A percentile compares a stretch with the other conserved stretches of the same genome.
These are phyloP conservation scores for Naja naja DNA, from an alignment of 2,113 vertebrate species.

Conservation along the genomic window DNA sequence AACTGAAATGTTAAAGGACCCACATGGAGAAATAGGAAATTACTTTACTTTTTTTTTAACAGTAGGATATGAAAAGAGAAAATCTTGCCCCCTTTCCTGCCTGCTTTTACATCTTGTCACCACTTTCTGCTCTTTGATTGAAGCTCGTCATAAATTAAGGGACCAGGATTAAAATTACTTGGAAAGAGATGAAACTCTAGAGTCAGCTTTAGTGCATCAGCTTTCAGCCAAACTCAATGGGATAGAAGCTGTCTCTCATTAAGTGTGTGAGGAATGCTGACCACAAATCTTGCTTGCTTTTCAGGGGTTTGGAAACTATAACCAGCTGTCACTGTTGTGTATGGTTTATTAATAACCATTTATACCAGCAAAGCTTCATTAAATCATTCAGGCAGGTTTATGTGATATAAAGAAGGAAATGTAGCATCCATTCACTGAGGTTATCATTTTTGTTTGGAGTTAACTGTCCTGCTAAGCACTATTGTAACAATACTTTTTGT, in stretches of 20 bases:
- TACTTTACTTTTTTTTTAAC: neutral
- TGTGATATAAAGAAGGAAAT: slow-evolving; percentile 14
- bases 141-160: slow-evolving; percentile 21
- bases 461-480: slow-evolving; percentile 1
- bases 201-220: slow-evolving; percentile 14
- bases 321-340: slow-evolving; percentile 25
- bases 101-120: slow-evolving; percentile 18
- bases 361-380: slow-evolving; percentile 16
- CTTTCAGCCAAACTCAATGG: slow-evolving; percentile 5
- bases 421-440: neutral
- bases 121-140: slow-evolving; percentile 20
- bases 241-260: slow-evolving; percentile 34
- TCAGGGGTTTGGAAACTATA: slow-evolving; percentile 14
- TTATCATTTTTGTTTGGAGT: slow-evolving; percentile 3
- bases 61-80: slow-evolving; percentile 7
- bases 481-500: neutral
- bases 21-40: slow-evolving; percentile 11
- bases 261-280: slow-evolving; percentile 27
- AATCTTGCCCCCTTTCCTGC: slow-evolving; percentile 11
- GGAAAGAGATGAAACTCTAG: slow-evolving; percentile 32
- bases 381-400: slow-evolving; percentile 15
- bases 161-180: slow-evolving; percentile 4
- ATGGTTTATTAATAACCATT: slow-evolving; percentile 30
- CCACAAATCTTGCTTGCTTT: slow-evolving; percentile 30
- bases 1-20: slow-evolving; percentile 8